Evolutionary conservation across 2,113 vertebrate species (phyloP).

Genomic region (Struthidea cinerea): DNA sequence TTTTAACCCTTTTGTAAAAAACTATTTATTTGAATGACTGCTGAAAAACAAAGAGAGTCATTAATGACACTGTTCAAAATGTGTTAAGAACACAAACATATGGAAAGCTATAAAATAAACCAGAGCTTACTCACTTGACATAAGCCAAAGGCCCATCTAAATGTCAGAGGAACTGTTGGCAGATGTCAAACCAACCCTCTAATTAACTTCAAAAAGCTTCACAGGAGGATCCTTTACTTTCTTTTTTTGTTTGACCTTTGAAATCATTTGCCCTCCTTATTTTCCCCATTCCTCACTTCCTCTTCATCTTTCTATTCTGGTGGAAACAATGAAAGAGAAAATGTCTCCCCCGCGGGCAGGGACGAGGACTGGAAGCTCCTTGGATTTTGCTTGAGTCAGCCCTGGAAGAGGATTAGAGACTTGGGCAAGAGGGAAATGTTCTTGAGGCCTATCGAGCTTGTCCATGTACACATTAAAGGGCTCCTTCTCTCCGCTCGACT

Average conservation of each 20-base stretch:
- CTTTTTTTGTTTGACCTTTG: constrained; percentile 7
- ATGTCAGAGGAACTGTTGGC: not conserved
- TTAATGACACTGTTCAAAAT: not conserved
- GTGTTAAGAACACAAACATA: not conserved
- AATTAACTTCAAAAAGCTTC: not conserved
- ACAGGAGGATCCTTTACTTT: not conserved
- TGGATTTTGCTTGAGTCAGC: not conserved
- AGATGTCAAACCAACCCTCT: not conserved
- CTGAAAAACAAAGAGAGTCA: not conserved
- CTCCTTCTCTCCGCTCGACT: not conserved
- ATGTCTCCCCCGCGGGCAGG: not conserved
- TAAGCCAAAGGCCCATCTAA: not conserved
- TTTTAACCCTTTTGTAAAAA: not conserved
- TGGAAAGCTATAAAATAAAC: not conserved
- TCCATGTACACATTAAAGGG: not conserved
- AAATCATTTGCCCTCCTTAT: not conserved
- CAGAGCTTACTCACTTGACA: not conserved
- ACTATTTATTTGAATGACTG: not conserved
- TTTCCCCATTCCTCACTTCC: not conserved
- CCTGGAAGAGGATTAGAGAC: constrained; percentile 16
- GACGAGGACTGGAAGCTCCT: not conserved
- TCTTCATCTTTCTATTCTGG: not conserved
- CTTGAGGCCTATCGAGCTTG: not conserved
- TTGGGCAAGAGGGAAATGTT: constrained; percentile 7
- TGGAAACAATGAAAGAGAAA: not conserved